phyloP scores from a whole-genome alignment of 2,797 vertebrate species.

The Gymnopithys bicolor region DNA sequence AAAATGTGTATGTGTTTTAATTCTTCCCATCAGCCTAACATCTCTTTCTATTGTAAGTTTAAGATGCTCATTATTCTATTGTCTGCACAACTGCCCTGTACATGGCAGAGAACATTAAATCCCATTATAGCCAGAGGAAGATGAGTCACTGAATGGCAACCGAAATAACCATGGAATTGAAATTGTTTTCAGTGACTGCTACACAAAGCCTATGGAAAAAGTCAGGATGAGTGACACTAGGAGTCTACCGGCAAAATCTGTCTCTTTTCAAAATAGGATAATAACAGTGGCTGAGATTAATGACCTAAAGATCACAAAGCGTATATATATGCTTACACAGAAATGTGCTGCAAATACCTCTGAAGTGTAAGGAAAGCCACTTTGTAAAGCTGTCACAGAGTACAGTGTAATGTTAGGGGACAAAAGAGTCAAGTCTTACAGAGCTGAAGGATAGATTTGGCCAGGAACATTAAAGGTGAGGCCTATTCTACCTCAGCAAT shows the following conservation, averaged over 20 bases:
- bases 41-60: not conserved
- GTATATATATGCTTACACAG: not conserved
- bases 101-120: constrained; percentile 11
- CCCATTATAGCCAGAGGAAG: not conserved
- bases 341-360: not conserved
- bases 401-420: not conserved
- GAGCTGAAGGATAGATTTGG: not conserved
- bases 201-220: not conserved
- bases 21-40: not conserved
- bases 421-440: not conserved
- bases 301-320: not conserved
- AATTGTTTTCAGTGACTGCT: not conserved
- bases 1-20: not conserved
- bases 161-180: not conserved
- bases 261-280: not conserved
- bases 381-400: not conserved
- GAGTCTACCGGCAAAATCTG: not conserved
- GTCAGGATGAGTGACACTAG: not conserved
- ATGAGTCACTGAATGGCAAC: constrained; percentile 8
- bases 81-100: not conserved
- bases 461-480: not conserved
- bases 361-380: not conserved
- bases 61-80: not conserved
- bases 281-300: not conserved
- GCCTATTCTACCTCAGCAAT: not conserved